These are phyloP conservation scores for Abrostola tripartita DNA, from an alignment of 2,888 invertebrate genomes.

Conservation along the genomic window DNA sequence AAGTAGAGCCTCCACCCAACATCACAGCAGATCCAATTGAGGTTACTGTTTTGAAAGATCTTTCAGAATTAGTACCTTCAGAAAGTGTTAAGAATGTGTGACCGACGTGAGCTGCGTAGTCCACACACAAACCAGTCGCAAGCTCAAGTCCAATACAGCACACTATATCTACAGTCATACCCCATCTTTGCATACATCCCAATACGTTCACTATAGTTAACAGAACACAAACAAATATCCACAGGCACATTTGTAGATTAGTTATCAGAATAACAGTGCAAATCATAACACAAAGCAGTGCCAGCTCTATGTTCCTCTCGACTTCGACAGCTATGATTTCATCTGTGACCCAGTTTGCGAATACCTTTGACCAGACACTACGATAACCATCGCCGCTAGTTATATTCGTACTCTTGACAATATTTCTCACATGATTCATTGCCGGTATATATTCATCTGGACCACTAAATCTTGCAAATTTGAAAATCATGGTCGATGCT, in stretches of 20 bases:
- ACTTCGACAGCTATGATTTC: conserved; percentile 93
- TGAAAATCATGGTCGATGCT: conserved; percentile 90
- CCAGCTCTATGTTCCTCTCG: conserved; percentile 92
- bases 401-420: conserved; percentile 88
- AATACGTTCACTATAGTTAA: conserved; percentile 92
- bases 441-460: conserved; percentile 92
- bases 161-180: conserved; percentile 93
- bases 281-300: conserved; percentile 93
- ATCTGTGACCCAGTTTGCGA: conserved; percentile 93
- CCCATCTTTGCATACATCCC: conserved; percentile 94
- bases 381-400: conserved; percentile 89
- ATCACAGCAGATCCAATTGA: conserved; percentile 93
- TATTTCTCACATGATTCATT: conserved; percentile 90
- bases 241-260: conserved; percentile 92
- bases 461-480: conserved; percentile 88
- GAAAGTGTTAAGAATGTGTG: conserved; percentile 92
- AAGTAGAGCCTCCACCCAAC: conserved; percentile 93
- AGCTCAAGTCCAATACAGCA: conserved; percentile 94
- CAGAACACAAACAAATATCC: conserved; percentile 93
- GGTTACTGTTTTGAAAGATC: conserved; percentile 90
- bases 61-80: conserved; percentile 85
- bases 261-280: conserved; percentile 93
- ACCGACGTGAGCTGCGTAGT: conserved; percentile 94
- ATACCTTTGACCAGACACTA: conserved; percentile 92
- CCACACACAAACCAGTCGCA: conserved; percentile 94